Evolutionary conservation across 2,113 vertebrate genomes (phyloP).

Genomic region (Potamarius usumacintae): DNA sequence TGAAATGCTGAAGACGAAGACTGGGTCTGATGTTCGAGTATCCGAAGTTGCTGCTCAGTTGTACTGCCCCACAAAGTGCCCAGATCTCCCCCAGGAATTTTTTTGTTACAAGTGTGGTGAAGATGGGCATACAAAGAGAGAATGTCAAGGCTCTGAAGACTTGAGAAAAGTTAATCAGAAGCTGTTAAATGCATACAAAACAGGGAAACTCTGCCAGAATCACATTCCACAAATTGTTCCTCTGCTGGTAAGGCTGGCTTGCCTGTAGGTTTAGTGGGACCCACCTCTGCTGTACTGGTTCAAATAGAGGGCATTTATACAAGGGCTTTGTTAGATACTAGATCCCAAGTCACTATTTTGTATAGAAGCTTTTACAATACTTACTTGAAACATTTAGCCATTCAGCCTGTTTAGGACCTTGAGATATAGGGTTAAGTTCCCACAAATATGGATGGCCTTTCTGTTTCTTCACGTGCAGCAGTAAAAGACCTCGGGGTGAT

Average conservation of each 20-base stretch:
- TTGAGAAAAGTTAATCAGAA: conserved; percentile 7
- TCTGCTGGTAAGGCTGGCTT: too few relatives aligned
- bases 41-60: not conserved
- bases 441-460: too few relatives aligned
- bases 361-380: conserved; percentile 16
- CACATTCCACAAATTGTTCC: conserved; percentile 16
- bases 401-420: conserved; percentile 12
- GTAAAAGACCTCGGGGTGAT: too few relatives aligned
- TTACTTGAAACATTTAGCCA: conserved; percentile 8
- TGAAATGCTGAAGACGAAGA: too few relatives aligned
- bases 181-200: not conserved
- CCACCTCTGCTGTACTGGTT: conserved; percentile 4
- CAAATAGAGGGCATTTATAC: conserved; percentile 18
- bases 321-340: not conserved
- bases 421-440: conserved; percentile 29
- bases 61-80: too few relatives aligned
- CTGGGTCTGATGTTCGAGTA: not conserved
- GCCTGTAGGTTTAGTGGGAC: not conserved
- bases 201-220: not conserved
- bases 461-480: too few relatives aligned
- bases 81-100: not conserved
- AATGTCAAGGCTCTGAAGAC: not conserved
- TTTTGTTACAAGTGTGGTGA: conserved; percentile 31
- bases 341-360: conserved; percentile 29
- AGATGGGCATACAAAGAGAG: not conserved